phyloP scores from a whole-genome alignment of 53 echinoderm and acorn worm genomes.

The Echinometra lucunter region DNA sequence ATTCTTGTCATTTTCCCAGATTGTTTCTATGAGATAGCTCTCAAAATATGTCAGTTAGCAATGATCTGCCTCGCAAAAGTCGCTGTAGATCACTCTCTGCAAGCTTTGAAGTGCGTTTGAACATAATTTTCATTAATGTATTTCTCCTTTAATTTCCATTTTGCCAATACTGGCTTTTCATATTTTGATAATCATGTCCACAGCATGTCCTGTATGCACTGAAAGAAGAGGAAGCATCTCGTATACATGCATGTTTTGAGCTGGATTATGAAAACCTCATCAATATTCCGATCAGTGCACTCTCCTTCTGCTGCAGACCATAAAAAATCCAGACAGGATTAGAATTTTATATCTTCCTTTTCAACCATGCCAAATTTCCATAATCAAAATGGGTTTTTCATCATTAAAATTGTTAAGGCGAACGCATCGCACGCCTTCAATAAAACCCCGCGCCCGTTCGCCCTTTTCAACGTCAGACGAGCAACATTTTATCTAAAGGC shows the following conservation, averaged over 20 bases:
- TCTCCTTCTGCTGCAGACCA: background rate
- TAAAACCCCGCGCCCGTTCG: background rate
- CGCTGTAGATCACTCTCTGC: background rate
- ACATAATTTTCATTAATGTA: background rate
- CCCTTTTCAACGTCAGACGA: background rate
- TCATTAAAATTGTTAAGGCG: constrained; percentile 21
- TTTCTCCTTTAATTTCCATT: background rate
- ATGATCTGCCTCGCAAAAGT: background rate
- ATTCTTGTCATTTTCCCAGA: no score
- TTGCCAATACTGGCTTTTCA: background rate
- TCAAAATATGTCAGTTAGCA: background rate
- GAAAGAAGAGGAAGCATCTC: background rate
- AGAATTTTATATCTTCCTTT: constrained; percentile 6
- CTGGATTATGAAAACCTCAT: background rate
- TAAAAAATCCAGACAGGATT: constrained; percentile 8
- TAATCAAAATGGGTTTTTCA: constrained; percentile 47
- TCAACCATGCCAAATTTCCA: constrained; percentile 35
- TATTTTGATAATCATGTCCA: background rate
- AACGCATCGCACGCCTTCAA: background rate
- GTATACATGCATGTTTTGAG: background rate
- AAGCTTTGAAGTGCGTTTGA: background rate
- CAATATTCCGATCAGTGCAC: constrained; percentile 13
- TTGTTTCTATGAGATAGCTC: background rate
- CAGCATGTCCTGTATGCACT: background rate
- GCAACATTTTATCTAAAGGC: background rate